Evolutionary conservation across 2,888 invertebrate genomes (phyloP).

Genomic region (Gandaritis pyraliata): DNA sequence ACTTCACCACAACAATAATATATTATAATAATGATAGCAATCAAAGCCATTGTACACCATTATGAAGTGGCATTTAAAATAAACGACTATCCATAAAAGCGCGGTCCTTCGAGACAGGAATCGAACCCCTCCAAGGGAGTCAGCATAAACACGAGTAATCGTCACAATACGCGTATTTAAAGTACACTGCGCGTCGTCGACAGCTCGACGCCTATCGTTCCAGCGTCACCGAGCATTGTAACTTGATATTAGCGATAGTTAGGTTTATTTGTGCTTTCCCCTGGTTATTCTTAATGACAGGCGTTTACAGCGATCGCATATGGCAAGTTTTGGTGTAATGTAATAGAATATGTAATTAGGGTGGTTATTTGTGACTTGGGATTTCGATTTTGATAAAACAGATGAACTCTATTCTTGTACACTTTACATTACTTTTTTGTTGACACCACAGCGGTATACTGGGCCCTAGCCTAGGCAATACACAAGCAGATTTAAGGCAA

Average conservation of each 20-base stretch:
- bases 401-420: background rate
- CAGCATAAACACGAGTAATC: too few species aligned
- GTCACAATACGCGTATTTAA: too few species aligned
- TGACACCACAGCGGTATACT: too few species aligned
- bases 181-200: too few species aligned
- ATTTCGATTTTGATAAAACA: slow-evolving; percentile 2
- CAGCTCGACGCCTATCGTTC: too few species aligned
- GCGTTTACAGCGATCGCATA: slow-evolving; percentile 70
- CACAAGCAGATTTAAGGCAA: too few species aligned
- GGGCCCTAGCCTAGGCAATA: too few species aligned
- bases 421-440: too few species aligned
- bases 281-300: slow-evolving; percentile 62
- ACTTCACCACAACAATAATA: slow-evolving; percentile 12
- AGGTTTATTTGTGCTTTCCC: slow-evolving; percentile 13
- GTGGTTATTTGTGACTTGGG: slow-evolving; percentile 36
- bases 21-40: slow-evolving; percentile 31
- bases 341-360: slow-evolving; percentile 54
- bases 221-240: too few species aligned
- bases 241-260: too few species aligned
- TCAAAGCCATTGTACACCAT: slow-evolving; percentile 54
- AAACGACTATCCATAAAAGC: slow-evolving; percentile 68
- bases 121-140: slow-evolving; percentile 38
- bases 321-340: slow-evolving; percentile 57
- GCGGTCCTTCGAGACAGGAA: slow-evolving; percentile 59
- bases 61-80: slow-evolving; percentile 72